A percentile compares a stretch with the other conserved stretches of the same genome.
Conservation (phyloP, 2,888 invertebrate species). For the Serrognathus titanus region DNA sequence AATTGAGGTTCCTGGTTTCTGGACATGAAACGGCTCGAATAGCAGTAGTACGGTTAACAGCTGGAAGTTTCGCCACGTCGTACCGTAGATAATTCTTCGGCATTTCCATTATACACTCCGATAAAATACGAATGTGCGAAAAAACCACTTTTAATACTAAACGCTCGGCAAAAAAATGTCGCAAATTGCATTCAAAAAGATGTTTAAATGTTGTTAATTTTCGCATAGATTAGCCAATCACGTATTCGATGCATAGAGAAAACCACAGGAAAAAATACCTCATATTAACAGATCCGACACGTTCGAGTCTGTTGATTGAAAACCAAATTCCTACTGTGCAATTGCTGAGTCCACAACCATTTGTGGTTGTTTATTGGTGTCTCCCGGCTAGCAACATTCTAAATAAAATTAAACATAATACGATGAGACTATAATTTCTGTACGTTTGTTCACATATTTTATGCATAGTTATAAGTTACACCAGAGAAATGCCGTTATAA, state of each 20-base stretch:
- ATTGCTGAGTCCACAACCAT: slow-evolving; percentile 9
- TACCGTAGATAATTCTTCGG: too few relatives aligned
- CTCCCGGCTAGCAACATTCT: slow-evolving; percentile 1
- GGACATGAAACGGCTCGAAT: slow-evolving; percentile 1
- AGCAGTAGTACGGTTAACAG: too few relatives aligned
- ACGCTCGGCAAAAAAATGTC: too few relatives aligned
- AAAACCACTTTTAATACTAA: too few relatives aligned
- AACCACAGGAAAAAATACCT: too few relatives aligned
- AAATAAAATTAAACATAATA: slow-evolving; percentile 2
- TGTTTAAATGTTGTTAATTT: too few relatives aligned
- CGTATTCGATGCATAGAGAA: too few relatives aligned
- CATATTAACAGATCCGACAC: not conserved
- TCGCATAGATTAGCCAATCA: too few relatives aligned
- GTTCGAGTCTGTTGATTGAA: slow-evolving; percentile 13
- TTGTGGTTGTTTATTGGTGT: slow-evolving; percentile 16
- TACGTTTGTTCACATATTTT: not conserved
- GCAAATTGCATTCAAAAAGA: too few relatives aligned
- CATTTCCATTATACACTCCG: too few relatives aligned
- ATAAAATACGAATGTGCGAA: too few relatives aligned
- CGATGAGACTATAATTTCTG: slow-evolving; percentile 1
- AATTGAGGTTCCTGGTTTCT: slow-evolving; percentile 17
- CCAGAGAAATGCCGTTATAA: not conserved
- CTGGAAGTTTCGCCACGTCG: too few relatives aligned
- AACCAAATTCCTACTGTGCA: slow-evolving; percentile 17
- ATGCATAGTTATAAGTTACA: not conserved